Evolutionary conservation across 2,797 vertebrate genomes (phyloP).

Genomic region (Melanotaenia nigrans): DNA sequence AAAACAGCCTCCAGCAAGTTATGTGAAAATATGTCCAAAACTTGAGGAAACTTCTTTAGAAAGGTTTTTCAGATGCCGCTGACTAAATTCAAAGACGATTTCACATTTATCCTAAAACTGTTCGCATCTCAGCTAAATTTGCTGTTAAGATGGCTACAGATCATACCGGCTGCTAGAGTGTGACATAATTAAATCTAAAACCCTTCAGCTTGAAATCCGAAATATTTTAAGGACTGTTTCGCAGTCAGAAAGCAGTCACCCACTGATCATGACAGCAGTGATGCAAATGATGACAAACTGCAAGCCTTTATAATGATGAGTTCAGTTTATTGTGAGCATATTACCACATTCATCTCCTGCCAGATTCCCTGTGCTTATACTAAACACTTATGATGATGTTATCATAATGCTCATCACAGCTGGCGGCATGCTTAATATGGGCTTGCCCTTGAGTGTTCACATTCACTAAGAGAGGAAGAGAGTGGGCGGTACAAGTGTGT

Average conservation of each 20-base stretch:
- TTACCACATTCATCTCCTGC: slow-evolving; percentile 39
- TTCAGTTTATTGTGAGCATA: slow-evolving; percentile 30
- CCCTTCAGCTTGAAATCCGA: slow-evolving; percentile 13
- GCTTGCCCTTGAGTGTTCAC: slow-evolving; percentile 52
- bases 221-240: neutral
- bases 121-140: slow-evolving; percentile 5
- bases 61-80: neutral
- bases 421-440: slow-evolving; percentile 56
- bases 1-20: neutral
- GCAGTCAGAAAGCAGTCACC: slow-evolving; percentile 9
- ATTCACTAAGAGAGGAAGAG: slow-evolving; percentile 40
- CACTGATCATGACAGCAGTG: slow-evolving; percentile 11
- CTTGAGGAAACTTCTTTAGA: neutral
- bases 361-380: slow-evolving; percentile 25
- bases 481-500: slow-evolving; percentile 49
- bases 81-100: neutral
- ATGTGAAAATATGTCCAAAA: neutral
- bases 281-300: slow-evolving; percentile 18
- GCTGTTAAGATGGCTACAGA: slow-evolving; percentile 7
- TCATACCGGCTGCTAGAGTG: slow-evolving; percentile 3
- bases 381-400: slow-evolving; percentile 46
- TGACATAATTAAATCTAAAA: slow-evolving; percentile 11
- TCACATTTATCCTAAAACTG: neutral
- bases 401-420: slow-evolving; percentile 51
- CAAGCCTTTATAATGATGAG: slow-evolving; percentile 12